A percentile compares a stretch with the other conserved stretches of the same genome.
Conservation (phyloP, 2,113 vertebrate genomes). For the Otus sunia region DNA sequence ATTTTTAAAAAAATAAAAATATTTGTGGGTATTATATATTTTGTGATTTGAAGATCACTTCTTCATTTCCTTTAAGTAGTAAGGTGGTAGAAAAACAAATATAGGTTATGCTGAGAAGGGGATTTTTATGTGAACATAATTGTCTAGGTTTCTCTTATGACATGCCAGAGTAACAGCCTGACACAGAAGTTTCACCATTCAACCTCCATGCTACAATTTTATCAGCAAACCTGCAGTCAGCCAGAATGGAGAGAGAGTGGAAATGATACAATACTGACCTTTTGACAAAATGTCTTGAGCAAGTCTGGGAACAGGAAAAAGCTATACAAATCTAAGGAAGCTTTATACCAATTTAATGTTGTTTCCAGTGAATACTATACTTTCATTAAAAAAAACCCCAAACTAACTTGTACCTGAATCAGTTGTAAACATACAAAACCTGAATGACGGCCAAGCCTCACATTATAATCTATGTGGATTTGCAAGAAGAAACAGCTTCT, state of each 20-base stretch:
- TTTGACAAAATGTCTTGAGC: not conserved
- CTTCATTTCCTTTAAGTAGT: not conserved
- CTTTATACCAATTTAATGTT: not conserved
- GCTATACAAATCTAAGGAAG: not conserved
- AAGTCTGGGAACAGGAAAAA: not conserved
- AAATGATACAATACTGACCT: not conserved
- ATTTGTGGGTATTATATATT: not conserved
- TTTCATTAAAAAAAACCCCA: not conserved
- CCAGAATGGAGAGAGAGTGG: not conserved
- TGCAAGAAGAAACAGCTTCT: not conserved
- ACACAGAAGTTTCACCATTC: not conserved
- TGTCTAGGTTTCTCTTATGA: not conserved
- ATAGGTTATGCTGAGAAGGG: not conserved
- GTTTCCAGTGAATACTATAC: not conserved
- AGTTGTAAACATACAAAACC: not conserved
- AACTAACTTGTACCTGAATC: not conserved
- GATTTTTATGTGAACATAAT: not conserved
- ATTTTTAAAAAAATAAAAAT: not conserved
- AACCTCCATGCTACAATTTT: not conserved
- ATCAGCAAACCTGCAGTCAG: not conserved
- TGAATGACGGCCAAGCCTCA: not conserved
- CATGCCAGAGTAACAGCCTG: not conserved
- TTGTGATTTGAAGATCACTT: not conserved
- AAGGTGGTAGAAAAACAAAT: not conserved
- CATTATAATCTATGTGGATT: not conserved